Evolutionary conservation across 1,140 invertebrate genomes (phyloP), one percentile per base, ranked within the genome.

Genomic region (Panulirus ornatus): DNA sequence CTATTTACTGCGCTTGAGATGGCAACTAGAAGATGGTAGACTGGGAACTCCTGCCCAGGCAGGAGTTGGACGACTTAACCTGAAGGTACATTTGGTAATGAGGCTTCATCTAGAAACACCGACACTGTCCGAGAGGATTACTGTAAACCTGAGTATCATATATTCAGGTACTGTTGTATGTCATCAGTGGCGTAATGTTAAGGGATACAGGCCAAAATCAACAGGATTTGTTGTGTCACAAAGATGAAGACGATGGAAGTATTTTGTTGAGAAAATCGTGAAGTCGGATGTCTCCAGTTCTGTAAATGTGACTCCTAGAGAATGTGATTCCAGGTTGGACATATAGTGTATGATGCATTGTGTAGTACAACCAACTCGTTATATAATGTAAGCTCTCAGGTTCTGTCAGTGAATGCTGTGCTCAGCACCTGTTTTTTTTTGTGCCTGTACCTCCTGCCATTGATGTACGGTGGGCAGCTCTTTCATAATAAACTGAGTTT

Each of bases 91-190:
- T 63, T 40, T 66, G 51, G 16, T n/a, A 16, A 58, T 36, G 16
- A 40, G 22, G 38, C 27, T 66, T 11, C 14, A 34, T 40, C 58
- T 16, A 34, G 30, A 38, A 36, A 34, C 38, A 19, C 58, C 58
- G n/a, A 54, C 19, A 58, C 30, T n/a, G n/a, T n/a, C n/a, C 38
- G 70, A 51, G 36, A 5, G 36, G 36, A 38, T n/a, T n/a, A 6
- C 30, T n/a, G 11, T 83, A 58, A 66, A 14, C 30, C 75, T 87
- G 85, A 40, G 79, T 87, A 79, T 87, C 36, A 87, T 66, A 87
- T 87, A 87, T 87, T 79, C 73, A 87, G 73, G 27, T 76, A 54
- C 63, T 75, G 54, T 22, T 79, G 38, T 79, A 73, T 30, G n/a
- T 66, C 58, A 30, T 66, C 58, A 66, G 58, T 66, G 58, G 58